Percentiles rank a stretch among this genome's conserved stretches.
These are phyloP conservation scores for Syrphus vitripennis DNA, from an alignment of 2,888 invertebrate genomes.

Conservation along the genomic window DNA sequence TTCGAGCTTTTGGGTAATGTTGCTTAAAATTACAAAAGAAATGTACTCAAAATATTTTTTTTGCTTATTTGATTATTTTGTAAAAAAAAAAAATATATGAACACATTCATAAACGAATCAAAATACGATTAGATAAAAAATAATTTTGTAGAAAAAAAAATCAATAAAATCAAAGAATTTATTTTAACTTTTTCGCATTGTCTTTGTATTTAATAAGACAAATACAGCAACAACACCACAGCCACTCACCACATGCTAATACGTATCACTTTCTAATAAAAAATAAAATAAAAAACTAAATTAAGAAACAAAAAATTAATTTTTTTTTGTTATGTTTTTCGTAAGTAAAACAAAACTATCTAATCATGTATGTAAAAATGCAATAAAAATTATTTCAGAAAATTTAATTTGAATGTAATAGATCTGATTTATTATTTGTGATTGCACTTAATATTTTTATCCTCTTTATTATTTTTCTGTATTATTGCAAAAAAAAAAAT, in stretches of 20 bases:
- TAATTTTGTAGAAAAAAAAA: background rate
- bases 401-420: conserved; percentile 2
- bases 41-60: background rate
- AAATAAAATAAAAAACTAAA: background rate
- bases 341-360: conserved; percentile 11
- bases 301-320: background rate
- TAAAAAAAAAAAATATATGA: background rate
- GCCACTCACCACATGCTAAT: background rate
- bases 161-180: background rate
- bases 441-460: conserved; percentile 27
- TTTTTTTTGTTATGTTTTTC: conserved; percentile 30
- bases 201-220: conserved; percentile 4
- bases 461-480: background rate
- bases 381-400: background rate
- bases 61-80: background rate
- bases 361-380: conserved; percentile 2
- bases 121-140: background rate
- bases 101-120: background rate
- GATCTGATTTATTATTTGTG: conserved; percentile 29
- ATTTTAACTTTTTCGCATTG: conserved; percentile 3
- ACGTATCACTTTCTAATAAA: conserved; percentile 15
- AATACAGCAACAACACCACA: background rate
- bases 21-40: background rate
- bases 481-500: conserved; percentile 15
- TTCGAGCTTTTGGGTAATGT: background rate